Conservation (phyloP, 1,140 invertebrate genomes). For the Cherax quadricarinatus region DNA sequence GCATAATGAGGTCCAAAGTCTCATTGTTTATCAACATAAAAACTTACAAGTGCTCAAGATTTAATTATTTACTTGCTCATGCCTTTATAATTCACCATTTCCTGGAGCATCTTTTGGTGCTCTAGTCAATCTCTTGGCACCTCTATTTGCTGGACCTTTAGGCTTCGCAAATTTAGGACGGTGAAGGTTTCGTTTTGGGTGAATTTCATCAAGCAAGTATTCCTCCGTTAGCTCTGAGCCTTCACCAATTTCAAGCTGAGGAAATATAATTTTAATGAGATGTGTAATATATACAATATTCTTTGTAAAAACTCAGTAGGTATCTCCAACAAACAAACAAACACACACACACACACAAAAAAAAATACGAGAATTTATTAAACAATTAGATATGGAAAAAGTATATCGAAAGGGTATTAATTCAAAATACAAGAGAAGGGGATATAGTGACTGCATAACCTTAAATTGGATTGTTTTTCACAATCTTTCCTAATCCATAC, state of each 20-base stretch:
- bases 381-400: no score
- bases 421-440: no score
- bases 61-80: background rate
- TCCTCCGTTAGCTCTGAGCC: slow-evolving; percentile 92
- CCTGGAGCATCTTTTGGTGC: slow-evolving; percentile 78
- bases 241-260: slow-evolving; percentile 93
- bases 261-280: slow-evolving; percentile 28
- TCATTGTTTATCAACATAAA: background rate
- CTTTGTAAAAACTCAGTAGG: background rate
- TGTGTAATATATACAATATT: background rate
- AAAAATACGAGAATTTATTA: no score
- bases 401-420: no score
- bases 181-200: slow-evolving; percentile 94
- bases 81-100: background rate
- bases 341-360: no score
- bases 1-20: background rate
- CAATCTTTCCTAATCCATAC: no score
- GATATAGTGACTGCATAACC: no score
- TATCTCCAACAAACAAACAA: no score
- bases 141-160: slow-evolving; percentile 93
- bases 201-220: slow-evolving; percentile 93
- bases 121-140: slow-evolving; percentile 92
- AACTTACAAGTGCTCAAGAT: background rate
- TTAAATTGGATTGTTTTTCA: no score
- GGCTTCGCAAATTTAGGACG: slow-evolving; percentile 95